Percentiles rank a stretch among this genome's conserved stretches.
Evolutionary conservation across 2,888 invertebrate genomes (phyloP).

Genomic region (Hirtodrosophila cameraria): DNA sequence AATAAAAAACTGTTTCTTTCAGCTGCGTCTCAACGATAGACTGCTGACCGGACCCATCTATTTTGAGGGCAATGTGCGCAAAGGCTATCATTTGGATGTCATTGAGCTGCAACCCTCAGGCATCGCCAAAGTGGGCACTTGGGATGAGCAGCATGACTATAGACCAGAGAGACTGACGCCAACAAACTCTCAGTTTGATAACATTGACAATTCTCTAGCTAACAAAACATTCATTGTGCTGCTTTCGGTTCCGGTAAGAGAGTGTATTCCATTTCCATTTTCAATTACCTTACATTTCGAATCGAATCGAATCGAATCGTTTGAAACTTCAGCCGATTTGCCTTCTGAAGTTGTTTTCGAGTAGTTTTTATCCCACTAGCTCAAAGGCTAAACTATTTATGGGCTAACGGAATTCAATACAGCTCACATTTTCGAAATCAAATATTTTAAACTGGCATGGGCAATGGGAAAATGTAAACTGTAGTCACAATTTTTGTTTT

Average conservation of each 20-base stretch:
- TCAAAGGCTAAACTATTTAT: no score
- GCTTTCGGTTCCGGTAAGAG: slow-evolving; percentile 87
- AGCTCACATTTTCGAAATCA: no score
- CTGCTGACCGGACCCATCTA: slow-evolving; percentile 89
- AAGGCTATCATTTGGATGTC: slow-evolving; percentile 88
- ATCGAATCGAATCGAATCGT: no score
- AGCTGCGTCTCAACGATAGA: slow-evolving; percentile 68
- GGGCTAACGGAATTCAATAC: no score
- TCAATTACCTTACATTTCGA: no score
- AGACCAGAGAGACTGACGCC: slow-evolving; percentile 85
- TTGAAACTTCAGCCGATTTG: no score
- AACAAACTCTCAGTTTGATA: slow-evolving; percentile 83
- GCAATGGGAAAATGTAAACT: no score
- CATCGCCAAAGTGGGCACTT: slow-evolving; percentile 88
- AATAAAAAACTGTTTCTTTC: not conserved
- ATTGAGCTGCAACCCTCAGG: slow-evolving; percentile 88
- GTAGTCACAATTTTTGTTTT: no score
- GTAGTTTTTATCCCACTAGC: no score
- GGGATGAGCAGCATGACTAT: slow-evolving; percentile 88
- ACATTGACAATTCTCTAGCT: slow-evolving; percentile 87
- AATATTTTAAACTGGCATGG: no score
- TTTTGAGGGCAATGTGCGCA: slow-evolving; percentile 91
- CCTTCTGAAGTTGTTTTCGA: no score
- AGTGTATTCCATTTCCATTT: no score
- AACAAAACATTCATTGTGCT: slow-evolving; percentile 90